A percentile compares a stretch with the other conserved stretches of the same genome.
phyloP scores from a whole-genome alignment of 53 echinoderm and acorn worm genomes.

The Crossaster papposus region DNA sequence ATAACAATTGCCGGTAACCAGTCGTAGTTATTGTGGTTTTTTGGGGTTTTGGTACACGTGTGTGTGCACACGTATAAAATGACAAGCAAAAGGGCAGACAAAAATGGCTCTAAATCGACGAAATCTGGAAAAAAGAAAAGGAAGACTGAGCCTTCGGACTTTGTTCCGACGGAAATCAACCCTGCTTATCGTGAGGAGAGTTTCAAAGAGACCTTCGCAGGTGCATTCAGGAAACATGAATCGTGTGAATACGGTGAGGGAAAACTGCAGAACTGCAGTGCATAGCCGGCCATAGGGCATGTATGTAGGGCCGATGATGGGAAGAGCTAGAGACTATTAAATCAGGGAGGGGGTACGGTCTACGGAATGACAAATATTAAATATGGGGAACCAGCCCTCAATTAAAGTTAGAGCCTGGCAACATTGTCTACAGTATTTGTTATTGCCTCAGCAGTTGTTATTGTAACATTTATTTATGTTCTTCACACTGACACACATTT shows the following conservation, averaged over 20 bases:
- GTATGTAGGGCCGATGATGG: no score
- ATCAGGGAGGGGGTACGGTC: no score
- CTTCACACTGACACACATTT: not conserved
- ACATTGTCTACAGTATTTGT: no score
- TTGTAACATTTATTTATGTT: not conserved
- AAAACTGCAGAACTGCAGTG: not conserved
- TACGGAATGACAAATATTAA: no score
- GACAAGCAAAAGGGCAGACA: conserved; percentile 30
- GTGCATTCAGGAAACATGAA: conserved; percentile 36
- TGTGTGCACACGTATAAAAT: not conserved
- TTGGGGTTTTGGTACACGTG: no score
- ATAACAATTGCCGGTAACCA: no score
- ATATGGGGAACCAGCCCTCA: no score
- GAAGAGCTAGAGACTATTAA: no score
- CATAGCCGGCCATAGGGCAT: no score
- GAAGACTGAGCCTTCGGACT: conserved; percentile 27
- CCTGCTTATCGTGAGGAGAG: conserved; percentile 24
- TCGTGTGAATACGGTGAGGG: conserved; percentile 48
- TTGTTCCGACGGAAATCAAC: conserved; percentile 31
- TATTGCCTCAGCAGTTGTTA: no score
- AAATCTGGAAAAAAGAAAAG: conserved; percentile 49
- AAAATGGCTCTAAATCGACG: not conserved
- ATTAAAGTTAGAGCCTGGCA: no score
- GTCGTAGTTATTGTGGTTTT: no score
- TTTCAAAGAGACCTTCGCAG: conserved; percentile 51